These are phyloP conservation scores for Toxotes chatareus DNA, from an alignment of 2,113 vertebrate species.

Conservation along the genomic window DNA sequence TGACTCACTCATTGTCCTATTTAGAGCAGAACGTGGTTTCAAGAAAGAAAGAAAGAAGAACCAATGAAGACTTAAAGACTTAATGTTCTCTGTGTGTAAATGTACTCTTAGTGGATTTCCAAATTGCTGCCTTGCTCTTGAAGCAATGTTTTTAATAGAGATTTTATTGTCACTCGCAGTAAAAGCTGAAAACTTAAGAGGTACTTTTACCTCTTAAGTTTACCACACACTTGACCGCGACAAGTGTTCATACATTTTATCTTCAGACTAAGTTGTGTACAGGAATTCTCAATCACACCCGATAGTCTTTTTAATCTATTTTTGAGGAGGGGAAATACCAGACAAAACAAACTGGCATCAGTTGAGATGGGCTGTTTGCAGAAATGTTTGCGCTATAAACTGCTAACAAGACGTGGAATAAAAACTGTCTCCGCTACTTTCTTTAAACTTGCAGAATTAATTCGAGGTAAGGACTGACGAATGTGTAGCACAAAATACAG, in stretches of 20 bases:
- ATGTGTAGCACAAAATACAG: not conserved
- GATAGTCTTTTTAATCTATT: not conserved
- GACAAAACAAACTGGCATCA: not conserved
- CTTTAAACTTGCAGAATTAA: not conserved
- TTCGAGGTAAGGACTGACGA: too few relatives aligned
- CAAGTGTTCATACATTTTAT: not conserved
- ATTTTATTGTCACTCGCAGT: too few relatives aligned
- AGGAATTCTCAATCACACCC: not conserved
- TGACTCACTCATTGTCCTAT: slow-evolving; percentile 72
- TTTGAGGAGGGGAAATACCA: not conserved
- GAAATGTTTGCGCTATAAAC: not conserved
- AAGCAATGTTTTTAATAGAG: not conserved
- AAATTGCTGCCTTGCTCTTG: not conserved
- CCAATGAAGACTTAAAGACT: not conserved
- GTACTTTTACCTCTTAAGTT: not conserved
- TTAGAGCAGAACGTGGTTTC: slow-evolving; percentile 69
- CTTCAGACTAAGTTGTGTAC: not conserved
- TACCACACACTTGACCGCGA: not conserved
- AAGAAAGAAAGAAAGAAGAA: slow-evolving; percentile 40
- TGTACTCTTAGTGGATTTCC: not conserved
- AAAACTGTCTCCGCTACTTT: not conserved
- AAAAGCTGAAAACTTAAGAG: not conserved
- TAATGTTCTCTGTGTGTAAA: slow-evolving; percentile 15
- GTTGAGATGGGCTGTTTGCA: too few relatives aligned
- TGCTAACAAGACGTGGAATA: not conserved